Evolutionary conservation across 1,140 invertebrate species (phyloP).

Genomic region (Diorhabda elongata): DNA sequence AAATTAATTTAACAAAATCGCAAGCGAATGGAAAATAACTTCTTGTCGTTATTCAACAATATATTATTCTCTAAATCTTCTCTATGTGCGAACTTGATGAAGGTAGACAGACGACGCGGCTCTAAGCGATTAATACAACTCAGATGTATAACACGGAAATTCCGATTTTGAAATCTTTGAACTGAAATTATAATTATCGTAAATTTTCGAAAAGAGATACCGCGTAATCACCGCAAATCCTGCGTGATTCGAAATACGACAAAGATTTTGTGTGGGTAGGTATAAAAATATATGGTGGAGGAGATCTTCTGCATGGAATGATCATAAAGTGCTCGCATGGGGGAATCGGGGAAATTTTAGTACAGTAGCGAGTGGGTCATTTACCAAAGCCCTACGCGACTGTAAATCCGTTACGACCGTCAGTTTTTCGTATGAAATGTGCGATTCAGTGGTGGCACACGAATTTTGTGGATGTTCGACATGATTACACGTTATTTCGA

Average conservation of each 20-base stretch:
- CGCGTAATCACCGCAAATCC: slow-evolving; percentile 32
- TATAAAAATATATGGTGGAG: slow-evolving; percentile 26
- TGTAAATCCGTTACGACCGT: slow-evolving; percentile 33
- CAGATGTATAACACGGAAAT: too few relatives aligned
- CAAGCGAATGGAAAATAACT: background rate
- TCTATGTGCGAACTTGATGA: background rate
- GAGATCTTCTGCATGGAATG: slow-evolving; percentile 31
- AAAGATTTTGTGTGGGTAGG: slow-evolving; percentile 12
- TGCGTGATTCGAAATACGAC: slow-evolving; percentile 28
- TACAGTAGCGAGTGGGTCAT: slow-evolving; percentile 26
- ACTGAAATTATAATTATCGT: too few relatives aligned
- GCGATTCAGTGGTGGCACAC: background rate
- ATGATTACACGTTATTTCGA: too few relatives aligned
- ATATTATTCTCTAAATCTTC: background rate
- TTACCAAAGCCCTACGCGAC: slow-evolving; percentile 32
- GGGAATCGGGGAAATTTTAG: slow-evolving; percentile 30
- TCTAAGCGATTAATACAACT: too few relatives aligned
- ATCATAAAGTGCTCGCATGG: slow-evolving; percentile 30
- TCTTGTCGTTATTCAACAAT: background rate
- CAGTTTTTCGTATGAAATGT: slow-evolving; percentile 17
- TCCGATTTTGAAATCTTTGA: too few relatives aligned
- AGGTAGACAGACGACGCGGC: background rate
- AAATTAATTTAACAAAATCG: background rate
- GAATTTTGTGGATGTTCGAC: too few relatives aligned
- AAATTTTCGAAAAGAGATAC: too few relatives aligned